A percentile compares a stretch with the other conserved stretches of the same genome.
Conservation (phyloP, 1,140 invertebrate genomes). For the Drosophila prosaltans region DNA sequence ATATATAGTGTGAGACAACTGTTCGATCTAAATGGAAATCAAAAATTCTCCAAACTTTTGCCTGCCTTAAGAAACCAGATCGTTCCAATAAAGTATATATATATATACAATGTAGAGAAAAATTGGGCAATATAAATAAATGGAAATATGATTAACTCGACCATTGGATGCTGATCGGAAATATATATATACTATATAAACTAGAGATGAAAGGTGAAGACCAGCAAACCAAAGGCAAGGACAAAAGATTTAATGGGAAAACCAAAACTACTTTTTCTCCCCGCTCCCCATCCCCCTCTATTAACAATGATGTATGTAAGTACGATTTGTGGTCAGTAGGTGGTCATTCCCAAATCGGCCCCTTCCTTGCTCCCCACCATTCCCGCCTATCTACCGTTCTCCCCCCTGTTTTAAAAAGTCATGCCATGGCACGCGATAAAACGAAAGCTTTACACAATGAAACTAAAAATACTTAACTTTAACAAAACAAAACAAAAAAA, state of each 20-base stretch:
- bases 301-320: slow-evolving; percentile 4
- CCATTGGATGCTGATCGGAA: no score
- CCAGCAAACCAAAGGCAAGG: no score
- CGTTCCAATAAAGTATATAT: slow-evolving; percentile 16
- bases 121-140: no score
- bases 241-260: neutral
- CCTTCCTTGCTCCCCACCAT: no score
- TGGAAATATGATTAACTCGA: no score
- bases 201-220: no score
- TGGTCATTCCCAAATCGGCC: neutral
- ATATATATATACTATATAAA: no score
- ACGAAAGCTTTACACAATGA: slow-evolving; percentile 20
- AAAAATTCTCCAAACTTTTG: neutral
- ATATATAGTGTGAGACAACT: neutral
- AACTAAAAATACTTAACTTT: slow-evolving; percentile 19
- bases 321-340: slow-evolving; percentile 3
- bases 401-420: neutral
- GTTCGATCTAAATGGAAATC: slow-evolving; percentile 1
- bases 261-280: neutral
- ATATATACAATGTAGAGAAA: no score
- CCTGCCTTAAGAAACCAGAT: slow-evolving; percentile 10
- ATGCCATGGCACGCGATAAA: slow-evolving; percentile 10
- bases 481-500: slow-evolving; percentile 6
- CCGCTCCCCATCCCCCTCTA: neutral
- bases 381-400: neutral